Conservation (phyloP, 2,113 vertebrate genomes). For the Amia ocellicauda region DNA sequence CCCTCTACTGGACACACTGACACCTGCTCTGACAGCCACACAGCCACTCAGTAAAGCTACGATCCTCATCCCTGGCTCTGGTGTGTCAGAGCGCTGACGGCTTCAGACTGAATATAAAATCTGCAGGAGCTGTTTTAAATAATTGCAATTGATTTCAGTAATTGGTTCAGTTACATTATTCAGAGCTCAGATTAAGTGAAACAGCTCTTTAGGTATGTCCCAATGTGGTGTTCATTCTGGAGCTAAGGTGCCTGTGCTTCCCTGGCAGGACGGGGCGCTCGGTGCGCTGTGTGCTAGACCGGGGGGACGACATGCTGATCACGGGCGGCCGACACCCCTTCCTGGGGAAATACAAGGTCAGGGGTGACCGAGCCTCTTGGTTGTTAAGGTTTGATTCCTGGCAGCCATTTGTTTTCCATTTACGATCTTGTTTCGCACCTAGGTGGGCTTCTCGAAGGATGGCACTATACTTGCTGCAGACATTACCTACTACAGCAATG, state of each 20-base stretch:
- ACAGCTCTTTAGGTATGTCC: too few relatives aligned
- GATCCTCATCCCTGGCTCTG: too few relatives aligned
- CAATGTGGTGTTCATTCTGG: too few relatives aligned
- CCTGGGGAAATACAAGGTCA: conserved; percentile 67
- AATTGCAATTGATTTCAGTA: not conserved
- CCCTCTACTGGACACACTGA: too few relatives aligned
- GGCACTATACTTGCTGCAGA: conserved; percentile 68
- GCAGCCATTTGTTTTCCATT: not conserved
- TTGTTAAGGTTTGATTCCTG: not conserved
- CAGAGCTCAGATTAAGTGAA: not conserved
- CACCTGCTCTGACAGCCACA: too few relatives aligned
- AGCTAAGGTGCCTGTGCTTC: not conserved
- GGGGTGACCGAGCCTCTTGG: conserved; percentile 21
- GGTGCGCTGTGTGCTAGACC: conserved; percentile 60
- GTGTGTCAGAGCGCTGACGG: too few relatives aligned
- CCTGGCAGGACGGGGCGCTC: conserved; percentile 47
- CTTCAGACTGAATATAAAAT: too few relatives aligned
- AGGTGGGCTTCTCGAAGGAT: conserved; percentile 75
- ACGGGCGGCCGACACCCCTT: conserved; percentile 59
- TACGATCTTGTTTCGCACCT: conserved; percentile 29
- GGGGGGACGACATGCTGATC: conserved; percentile 59
- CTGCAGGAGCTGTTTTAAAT: not conserved
- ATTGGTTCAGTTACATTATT: too few relatives aligned
- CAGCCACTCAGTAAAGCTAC: too few relatives aligned
- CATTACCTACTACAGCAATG: conserved; percentile 64